Conservation (phyloP, 2,888 invertebrate genomes). For the Petrolisthes cinctipes region DNA sequence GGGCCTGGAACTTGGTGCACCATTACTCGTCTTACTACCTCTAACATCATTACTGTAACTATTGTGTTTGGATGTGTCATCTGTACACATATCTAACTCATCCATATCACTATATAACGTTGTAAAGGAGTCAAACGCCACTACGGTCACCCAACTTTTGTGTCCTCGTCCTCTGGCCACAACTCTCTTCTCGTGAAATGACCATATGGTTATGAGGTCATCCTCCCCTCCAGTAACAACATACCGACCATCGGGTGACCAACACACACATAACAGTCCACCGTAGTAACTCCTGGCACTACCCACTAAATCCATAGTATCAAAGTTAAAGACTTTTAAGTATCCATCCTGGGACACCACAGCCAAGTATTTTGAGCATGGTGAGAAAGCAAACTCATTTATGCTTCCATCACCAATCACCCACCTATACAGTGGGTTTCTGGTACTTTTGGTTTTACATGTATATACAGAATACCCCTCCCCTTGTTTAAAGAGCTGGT, state of each 20-base stretch:
- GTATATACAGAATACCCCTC: slow-evolving; percentile 94
- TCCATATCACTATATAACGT: slow-evolving; percentile 77
- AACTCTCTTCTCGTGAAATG: slow-evolving; percentile 89
- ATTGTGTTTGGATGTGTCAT: slow-evolving; percentile 61
- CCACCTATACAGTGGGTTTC: slow-evolving; percentile 93
- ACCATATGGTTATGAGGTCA: slow-evolving; percentile 98
- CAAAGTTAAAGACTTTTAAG: slow-evolving; percentile 94
- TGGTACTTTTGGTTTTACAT: slow-evolving; percentile 94
- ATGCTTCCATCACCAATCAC: slow-evolving; percentile 88
- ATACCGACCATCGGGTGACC: slow-evolving; percentile 96
- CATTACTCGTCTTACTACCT: slow-evolving; percentile 61
- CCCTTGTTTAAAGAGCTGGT: slow-evolving; percentile 94
- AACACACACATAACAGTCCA: slow-evolving; percentile 95
- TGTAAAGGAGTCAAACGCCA: slow-evolving; percentile 91
- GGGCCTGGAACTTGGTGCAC: slow-evolving; percentile 67
- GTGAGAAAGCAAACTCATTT: slow-evolving; percentile 97
- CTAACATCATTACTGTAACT: slow-evolving; percentile 51
- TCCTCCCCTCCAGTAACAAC: slow-evolving; percentile 98
- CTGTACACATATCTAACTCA: slow-evolving; percentile 56
- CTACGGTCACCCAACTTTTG: slow-evolving; percentile 97
- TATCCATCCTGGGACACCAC: slow-evolving; percentile 96
- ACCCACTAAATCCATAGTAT: slow-evolving; percentile 95
- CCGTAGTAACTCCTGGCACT: slow-evolving; percentile 97
- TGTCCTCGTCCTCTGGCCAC: slow-evolving; percentile 98
- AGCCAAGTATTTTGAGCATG: slow-evolving; percentile 91